Percentiles rank a stretch among this genome's conserved stretches.
Conservation (phyloP, 2,797 vertebrate genomes). For the Tangara arthus region DNA sequence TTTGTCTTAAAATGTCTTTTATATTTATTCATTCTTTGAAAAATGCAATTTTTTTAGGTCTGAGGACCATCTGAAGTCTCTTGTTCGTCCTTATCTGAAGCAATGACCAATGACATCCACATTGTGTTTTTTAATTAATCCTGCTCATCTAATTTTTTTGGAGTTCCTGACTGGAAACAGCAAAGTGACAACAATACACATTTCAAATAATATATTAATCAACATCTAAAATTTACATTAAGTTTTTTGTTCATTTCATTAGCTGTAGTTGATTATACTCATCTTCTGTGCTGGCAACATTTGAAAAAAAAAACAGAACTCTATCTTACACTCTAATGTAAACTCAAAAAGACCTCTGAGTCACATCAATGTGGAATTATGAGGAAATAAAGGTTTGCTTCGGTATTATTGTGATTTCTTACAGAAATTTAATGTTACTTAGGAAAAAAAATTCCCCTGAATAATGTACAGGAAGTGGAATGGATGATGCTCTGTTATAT, state of each 20-base stretch:
- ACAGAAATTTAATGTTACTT: background rate
- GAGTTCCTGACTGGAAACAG: rapidly evolving
- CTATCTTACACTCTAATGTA: background rate
- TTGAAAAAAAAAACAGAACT: background rate
- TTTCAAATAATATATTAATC: background rate
- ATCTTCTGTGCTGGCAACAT: background rate
- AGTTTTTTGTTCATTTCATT: background rate
- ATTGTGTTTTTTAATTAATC: background rate
- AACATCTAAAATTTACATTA: background rate
- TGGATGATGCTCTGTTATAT: background rate
- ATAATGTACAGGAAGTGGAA: background rate
- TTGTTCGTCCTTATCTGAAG: background rate
- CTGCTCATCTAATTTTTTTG: background rate
- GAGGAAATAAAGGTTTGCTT: background rate
- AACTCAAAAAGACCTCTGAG: background rate
- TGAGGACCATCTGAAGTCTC: background rate
- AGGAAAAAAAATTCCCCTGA: background rate
- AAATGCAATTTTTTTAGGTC: background rate
- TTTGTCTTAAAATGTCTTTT: background rate
- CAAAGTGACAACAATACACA: background rate
- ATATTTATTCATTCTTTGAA: background rate
- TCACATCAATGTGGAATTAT: background rate
- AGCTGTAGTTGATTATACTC: background rate
- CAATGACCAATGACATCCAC: background rate
- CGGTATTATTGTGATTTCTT: background rate